Evolutionary conservation across 2,888 invertebrate species (phyloP).

Genomic region (Perithous albicinctus): DNA sequence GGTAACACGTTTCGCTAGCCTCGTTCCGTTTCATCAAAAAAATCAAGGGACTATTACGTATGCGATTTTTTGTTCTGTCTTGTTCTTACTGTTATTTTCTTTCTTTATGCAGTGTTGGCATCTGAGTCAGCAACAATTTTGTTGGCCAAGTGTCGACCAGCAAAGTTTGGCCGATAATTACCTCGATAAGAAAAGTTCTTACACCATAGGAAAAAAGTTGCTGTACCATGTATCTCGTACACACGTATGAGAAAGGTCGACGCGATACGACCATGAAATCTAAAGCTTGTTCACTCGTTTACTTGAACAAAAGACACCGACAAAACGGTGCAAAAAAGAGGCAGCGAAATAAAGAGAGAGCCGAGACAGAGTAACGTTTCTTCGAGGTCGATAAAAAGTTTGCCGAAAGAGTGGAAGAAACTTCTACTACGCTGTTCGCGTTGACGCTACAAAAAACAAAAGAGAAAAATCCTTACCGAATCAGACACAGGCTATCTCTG

Average conservation of each 20-base stretch:
- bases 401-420: slow-evolving; percentile 1
- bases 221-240: slow-evolving; percentile 51
- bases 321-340: slow-evolving; percentile 46
- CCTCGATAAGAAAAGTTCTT: slow-evolving; percentile 71
- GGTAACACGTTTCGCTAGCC: slow-evolving; percentile 56
- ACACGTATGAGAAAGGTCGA: slow-evolving; percentile 33
- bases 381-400: slow-evolving; percentile 64
- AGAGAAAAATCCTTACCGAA: slow-evolving; percentile 43
- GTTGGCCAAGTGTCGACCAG: slow-evolving; percentile 9
- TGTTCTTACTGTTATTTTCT: slow-evolving; percentile 40
- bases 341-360: slow-evolving; percentile 59
- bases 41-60: slow-evolving; percentile 43
- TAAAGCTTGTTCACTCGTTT: slow-evolving; percentile 49
- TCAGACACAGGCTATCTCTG: slow-evolving; percentile 49
- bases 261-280: background rate
- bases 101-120: slow-evolving; percentile 20
- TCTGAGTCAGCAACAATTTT: slow-evolving; percentile 52
- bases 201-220: slow-evolving; percentile 67
- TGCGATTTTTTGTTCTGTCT: slow-evolving; percentile 55
- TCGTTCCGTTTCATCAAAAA: slow-evolving; percentile 54
- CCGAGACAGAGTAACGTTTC: slow-evolving; percentile 28
- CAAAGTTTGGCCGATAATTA: slow-evolving; percentile 71
- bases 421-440: slow-evolving; percentile 15
- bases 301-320: slow-evolving; percentile 13
- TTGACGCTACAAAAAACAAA: slow-evolving; percentile 56